phyloP scores from a whole-genome alignment of 2,888 invertebrate genomes.

The Epirrhoe tristata region DNA sequence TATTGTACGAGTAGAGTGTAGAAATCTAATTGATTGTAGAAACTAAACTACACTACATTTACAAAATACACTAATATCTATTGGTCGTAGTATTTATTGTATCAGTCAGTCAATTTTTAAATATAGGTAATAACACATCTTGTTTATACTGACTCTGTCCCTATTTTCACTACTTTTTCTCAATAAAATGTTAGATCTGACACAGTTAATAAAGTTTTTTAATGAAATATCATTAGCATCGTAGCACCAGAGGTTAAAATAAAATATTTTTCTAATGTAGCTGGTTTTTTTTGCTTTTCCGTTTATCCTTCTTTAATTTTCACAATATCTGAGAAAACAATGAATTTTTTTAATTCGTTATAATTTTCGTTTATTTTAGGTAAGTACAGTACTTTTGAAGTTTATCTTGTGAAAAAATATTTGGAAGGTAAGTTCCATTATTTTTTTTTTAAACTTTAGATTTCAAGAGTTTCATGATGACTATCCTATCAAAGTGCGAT shows the following conservation, averaged over 20 bases:
- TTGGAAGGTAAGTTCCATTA: neutral
- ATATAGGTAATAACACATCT: too few species aligned
- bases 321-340: neutral
- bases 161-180: neutral
- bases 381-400: neutral
- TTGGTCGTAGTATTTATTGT: too few species aligned
- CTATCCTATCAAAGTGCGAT: too few species aligned
- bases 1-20: slow-evolving; percentile 11
- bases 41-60: neutral
- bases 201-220: neutral
- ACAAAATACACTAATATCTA: too few species aligned
- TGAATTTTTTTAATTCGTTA: neutral
- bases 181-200: neutral
- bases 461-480: neutral
- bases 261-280: neutral
- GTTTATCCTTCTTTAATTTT: neutral
- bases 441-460: neutral
- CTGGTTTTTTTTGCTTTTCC: neutral
- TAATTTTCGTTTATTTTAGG: too few species aligned
- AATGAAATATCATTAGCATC: neutral
- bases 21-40: neutral
- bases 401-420: neutral
- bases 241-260: slow-evolving; percentile 22
- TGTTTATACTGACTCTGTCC: too few species aligned
- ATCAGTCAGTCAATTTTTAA: too few species aligned